Conservation (phyloP, 2,113 vertebrate genomes). For the Ochotona curzoniae region DNA sequence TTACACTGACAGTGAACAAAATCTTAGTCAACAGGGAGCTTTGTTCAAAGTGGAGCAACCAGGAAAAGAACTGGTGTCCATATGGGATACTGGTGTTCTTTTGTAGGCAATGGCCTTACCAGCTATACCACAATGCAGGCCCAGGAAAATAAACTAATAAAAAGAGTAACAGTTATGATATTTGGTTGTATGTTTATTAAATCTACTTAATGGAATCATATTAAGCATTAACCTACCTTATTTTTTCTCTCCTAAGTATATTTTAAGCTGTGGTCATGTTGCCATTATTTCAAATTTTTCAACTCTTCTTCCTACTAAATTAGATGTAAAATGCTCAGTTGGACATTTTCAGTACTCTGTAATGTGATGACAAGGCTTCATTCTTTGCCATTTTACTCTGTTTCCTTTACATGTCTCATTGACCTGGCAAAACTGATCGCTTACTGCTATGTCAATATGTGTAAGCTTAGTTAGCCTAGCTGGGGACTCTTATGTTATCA, state of each 20-base stretch:
- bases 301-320: not conserved
- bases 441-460: not conserved
- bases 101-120: too few species aligned
- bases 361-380: accelerated
- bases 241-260: not conserved
- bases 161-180: not conserved
- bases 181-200: not conserved
- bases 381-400: not conserved
- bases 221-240: too few species aligned
- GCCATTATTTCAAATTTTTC: not conserved
- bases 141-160: too few species aligned
- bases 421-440: not conserved
- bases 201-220: not conserved
- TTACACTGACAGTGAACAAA: not conserved
- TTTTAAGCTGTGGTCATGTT: not conserved
- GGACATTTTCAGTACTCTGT: accelerated
- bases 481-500: not conserved
- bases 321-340: accelerated
- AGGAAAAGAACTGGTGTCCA: too few species aligned
- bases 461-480: not conserved
- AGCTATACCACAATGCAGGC: too few species aligned
- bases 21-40: not conserved
- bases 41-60: too few species aligned
- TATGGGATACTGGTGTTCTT: too few species aligned
- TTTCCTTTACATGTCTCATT: not conserved